Evolutionary conservation across 1,140 invertebrate species (phyloP).

Genomic region (Agrypnia vestita): DNA sequence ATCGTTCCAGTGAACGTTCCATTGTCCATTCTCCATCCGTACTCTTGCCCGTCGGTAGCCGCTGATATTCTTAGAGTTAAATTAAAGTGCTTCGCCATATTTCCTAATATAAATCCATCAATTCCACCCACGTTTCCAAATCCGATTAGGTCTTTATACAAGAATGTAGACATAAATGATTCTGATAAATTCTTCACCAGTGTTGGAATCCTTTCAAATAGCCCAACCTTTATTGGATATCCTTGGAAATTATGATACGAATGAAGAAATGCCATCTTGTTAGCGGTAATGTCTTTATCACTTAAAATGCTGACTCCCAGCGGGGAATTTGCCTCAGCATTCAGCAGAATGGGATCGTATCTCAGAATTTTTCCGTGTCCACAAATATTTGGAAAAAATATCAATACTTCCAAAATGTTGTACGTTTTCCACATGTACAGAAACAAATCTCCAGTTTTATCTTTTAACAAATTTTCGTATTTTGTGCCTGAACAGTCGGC

Average conservation of each 20-base stretch:
- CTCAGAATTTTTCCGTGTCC: conserved; percentile 42
- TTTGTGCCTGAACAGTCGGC: not conserved
- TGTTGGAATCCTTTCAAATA: conserved; percentile 52
- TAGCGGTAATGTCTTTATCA: conserved; percentile 20
- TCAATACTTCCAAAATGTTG: conserved; percentile 44
- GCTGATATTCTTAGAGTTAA: conserved; percentile 61
- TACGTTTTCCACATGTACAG: conserved; percentile 42
- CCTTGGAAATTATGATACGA: conserved; percentile 49
- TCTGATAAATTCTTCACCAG: conserved; percentile 43
- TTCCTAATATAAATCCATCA: conserved; percentile 64
- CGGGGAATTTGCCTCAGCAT: not conserved
- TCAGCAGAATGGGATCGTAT: conserved; percentile 50
- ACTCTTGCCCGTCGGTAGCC: conserved; percentile 62
- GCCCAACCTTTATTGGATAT: conserved; percentile 54
- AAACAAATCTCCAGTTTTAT: conserved; percentile 34
- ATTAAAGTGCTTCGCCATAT: conserved; percentile 64
- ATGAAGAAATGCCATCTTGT: conserved; percentile 39
- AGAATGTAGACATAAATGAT: conserved; percentile 52
- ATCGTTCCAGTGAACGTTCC: conserved; percentile 66
- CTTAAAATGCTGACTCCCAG: conserved; percentile 11
- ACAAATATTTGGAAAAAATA: conserved; percentile 51
- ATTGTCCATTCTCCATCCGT: conserved; percentile 62
- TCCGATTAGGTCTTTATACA: conserved; percentile 42
- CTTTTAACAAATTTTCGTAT: conserved; percentile 14
- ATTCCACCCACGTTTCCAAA: conserved; percentile 59